Evolutionary conservation across 2,113 vertebrate species (phyloP), one percentile per base, ranked within the genome.

Genomic region (Peromyscus californicus): DNA sequence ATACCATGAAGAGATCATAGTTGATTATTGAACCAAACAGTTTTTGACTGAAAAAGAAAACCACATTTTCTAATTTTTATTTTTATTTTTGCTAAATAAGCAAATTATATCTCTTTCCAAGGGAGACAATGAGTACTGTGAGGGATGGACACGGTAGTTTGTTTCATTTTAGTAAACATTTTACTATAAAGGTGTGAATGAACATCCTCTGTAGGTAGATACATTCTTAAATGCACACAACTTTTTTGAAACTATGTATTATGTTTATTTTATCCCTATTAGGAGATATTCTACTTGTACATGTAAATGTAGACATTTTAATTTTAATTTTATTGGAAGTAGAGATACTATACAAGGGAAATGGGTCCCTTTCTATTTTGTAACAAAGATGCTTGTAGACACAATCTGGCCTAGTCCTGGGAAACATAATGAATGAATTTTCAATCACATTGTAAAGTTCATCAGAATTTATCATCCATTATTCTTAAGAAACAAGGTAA

Each of bases 241-340:
- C 45, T 29, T 54, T 51, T 16, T 72, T 96, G 42, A 89, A 95
- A 72, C 85, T 51, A 70, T 87, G 11, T 54, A 54, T 92, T 84
- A 85, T 96, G 0, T n/a, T 51, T 63, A 48, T 70, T 91, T 83
- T 22, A 59, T 94, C 72, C 89, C 16, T 83, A 26, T 82, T 91
- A 67, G 39, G 80, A 96, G 69, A 65, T 63, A 69, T 48, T 93
- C 54, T 90, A 80, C 75, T 84, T 76, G 39, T 84, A 31, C 59
- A 22, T 63, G 39, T 95, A 95, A 31, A 45, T 16, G 65, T 8
- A 59, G 51, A 72, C 45, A 86, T 84, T 95, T 83, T 16, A 57
- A 65, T 65, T 90, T 95, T 42, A 87, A 93, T 75, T 96, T 93
- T 88, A 42, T 87, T 79, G 48, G 59, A 84, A 94, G 29, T 19